phyloP scores from a whole-genome alignment of 1,140 invertebrate genomes.

The Drosophila guanche region DNA sequence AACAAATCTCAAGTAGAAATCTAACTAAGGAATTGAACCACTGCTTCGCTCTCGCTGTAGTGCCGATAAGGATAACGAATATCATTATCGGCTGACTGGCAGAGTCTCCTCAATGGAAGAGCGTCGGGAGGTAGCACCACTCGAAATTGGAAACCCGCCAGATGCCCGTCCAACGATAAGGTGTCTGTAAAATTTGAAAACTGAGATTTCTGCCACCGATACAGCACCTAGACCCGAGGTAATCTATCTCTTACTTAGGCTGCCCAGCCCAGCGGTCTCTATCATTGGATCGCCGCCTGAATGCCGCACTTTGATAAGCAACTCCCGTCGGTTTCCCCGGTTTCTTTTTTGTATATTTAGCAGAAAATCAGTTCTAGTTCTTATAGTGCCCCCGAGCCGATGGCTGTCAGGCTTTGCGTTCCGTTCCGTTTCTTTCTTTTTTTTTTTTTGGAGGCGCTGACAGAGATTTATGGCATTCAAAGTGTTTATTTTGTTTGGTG shows the following conservation, averaged over 20 bases:
- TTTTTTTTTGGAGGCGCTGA: conserved; percentile 40
- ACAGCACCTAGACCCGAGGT: not conserved
- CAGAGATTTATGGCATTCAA: conserved; percentile 70
- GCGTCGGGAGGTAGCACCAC: conserved; percentile 19
- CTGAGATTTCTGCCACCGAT: conserved; percentile 59
- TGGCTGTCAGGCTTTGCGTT: conserved; percentile 19
- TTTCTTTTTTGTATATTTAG: too few species aligned
- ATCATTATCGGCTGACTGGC: conserved; percentile 48
- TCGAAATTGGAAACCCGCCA: conserved; percentile 59
- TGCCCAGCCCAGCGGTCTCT: too few species aligned
- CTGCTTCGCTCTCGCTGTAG: conserved; percentile 22
- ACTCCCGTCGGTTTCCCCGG: too few species aligned
- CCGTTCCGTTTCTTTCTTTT: conserved; percentile 15
- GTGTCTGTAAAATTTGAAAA: conserved; percentile 54
- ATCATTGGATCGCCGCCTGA: too few species aligned
- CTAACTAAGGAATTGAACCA: conserved; percentile 13
- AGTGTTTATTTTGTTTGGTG: conserved; percentile 20
- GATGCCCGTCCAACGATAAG: conserved; percentile 64
- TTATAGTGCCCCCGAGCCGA: conserved; percentile 19
- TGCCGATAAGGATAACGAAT: conserved; percentile 65
- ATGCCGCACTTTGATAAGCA: too few species aligned
- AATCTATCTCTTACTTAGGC: conserved; percentile 4
- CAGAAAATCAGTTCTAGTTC: conserved; percentile 36
- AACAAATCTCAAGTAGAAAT: conserved; percentile 52
- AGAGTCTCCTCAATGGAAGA: conserved; percentile 41